A percentile compares a stretch with the other conserved stretches of the same genome.
Evolutionary conservation across 2,888 invertebrate species (phyloP).

Genomic region (Leptopilina myrica): DNA sequence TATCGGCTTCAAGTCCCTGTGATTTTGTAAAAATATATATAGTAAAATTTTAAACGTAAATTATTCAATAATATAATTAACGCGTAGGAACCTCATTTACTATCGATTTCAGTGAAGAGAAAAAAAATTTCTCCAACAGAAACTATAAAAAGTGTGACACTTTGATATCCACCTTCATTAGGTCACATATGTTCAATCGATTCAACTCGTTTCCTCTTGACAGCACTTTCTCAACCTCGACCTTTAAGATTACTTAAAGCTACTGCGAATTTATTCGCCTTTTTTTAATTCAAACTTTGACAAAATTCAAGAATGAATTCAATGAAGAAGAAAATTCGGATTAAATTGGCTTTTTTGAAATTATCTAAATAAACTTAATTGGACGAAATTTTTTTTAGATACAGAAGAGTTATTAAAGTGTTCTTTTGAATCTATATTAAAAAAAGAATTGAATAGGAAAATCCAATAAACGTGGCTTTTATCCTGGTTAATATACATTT

Average conservation of each 20-base stretch:
- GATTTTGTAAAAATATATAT: neutral
- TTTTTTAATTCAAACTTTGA: no score
- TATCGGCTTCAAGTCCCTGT: neutral
- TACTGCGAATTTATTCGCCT: slow-evolving; percentile 6
- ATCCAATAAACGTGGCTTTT: slow-evolving; percentile 36
- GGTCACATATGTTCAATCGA: slow-evolving; percentile 34
- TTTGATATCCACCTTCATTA: neutral
- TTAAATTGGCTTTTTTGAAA: neutral
- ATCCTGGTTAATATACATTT: neutral
- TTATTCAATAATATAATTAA: no score
- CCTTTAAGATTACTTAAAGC: slow-evolving; percentile 21
- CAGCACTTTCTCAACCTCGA: slow-evolving; percentile 17
- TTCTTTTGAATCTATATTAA: neutral
- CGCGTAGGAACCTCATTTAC: neutral
- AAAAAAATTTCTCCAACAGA: neutral
- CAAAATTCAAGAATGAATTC: no score
- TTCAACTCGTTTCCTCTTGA: slow-evolving; percentile 23
- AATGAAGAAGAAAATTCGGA: no score
- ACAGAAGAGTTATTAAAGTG: neutral
- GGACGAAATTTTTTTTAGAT: neutral
- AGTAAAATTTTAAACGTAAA: neutral
- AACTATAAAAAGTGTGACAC: neutral
- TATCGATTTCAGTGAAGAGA: neutral
- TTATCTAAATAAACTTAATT: neutral
- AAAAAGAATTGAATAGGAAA: slow-evolving; percentile 10